Evolutionary conservation across 2,797 vertebrate genomes (phyloP), one percentile per base, ranked within the genome.

Genomic region (Nothura maculosa): DNA sequence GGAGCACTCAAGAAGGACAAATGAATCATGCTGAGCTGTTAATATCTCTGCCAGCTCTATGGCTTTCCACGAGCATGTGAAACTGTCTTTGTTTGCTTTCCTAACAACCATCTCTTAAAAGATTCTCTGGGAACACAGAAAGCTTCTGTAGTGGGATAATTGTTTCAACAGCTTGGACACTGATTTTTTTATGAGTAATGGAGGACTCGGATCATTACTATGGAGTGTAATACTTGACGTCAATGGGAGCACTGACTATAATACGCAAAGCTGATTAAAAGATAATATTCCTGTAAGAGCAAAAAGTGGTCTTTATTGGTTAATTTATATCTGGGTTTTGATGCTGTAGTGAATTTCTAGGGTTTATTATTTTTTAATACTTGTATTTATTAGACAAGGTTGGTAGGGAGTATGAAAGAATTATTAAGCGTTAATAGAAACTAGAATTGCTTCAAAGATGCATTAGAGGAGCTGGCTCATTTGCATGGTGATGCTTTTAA

Each of bases 61-160:
- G 63, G 88, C 27, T 43, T 95, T 95, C 86, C 80, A 90, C 1
- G 1, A 94, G 80, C 89, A 92, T 89, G 87, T 94, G 93, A 95
- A 93, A 92, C 81, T 92, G 84, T 90, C 90, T 96, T 96, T 96
- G 96, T 97, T 97, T 97, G 94, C 93, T 92, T 97, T 96, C 95
- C 77, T 96, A 96, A 96, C 93, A 95, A 90, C 62, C 88, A 88
- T 61, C 87, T 94, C 94, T 94, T 94, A 78, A 91, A 95, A 90
- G 77, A 93, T 96, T 94, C 81, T 90, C 94, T 93, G 90, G 82
- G 88, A 96, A 96, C 87, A 87, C 34, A 78, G 47, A 69, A 95
- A 83, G 80, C 92, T 94, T 93, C 89, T 92, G 80, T 81, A 89
- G 82, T 67, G 78, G 88, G 81, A 95, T 92, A 95, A 96, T 94